A percentile compares a stretch with the other conserved stretches of the same genome.
phyloP scores from a whole-genome alignment of 2,797 vertebrate genomes.

The Gallinago nigripennis region DNA sequence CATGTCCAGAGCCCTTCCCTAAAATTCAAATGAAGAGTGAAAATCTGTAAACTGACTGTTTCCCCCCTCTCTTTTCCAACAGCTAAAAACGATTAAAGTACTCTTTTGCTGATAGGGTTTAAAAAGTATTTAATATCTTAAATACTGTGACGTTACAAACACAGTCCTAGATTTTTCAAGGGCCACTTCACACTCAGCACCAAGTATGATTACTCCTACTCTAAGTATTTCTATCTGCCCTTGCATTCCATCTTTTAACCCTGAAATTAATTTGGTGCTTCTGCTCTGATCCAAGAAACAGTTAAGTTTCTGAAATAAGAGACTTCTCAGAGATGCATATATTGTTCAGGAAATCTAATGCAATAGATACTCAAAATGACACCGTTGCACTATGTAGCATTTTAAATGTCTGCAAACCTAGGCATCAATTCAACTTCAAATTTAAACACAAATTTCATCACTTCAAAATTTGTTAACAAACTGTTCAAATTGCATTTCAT shows the following conservation, averaged over 20 bases:
- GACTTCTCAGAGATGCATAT: background rate
- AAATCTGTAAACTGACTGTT: background rate
- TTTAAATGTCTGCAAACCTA: background rate
- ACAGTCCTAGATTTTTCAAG: background rate
- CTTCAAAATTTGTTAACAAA: background rate
- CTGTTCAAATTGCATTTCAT: background rate
- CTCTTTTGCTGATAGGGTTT: background rate
- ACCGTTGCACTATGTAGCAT: background rate
- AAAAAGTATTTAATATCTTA: background rate
- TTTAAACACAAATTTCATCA: background rate
- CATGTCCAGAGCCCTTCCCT: background rate
- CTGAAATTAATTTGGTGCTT: background rate
- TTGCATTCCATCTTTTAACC: slow-evolving; percentile 6
- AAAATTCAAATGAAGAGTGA: background rate
- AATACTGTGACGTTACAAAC: slow-evolving; percentile 2
- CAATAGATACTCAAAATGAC: background rate
- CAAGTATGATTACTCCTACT: background rate
- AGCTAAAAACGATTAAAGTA: background rate
- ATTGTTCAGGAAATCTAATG: background rate
- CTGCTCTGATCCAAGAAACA: background rate
- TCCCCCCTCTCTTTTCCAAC: background rate
- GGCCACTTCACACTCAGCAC: background rate
- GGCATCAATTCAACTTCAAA: background rate
- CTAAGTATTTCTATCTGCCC: background rate
- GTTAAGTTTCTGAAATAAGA: background rate